Base-by-base conservation (phyloP, 2,888 invertebrate genomes). In the Parnassius glacialis region DNA sequence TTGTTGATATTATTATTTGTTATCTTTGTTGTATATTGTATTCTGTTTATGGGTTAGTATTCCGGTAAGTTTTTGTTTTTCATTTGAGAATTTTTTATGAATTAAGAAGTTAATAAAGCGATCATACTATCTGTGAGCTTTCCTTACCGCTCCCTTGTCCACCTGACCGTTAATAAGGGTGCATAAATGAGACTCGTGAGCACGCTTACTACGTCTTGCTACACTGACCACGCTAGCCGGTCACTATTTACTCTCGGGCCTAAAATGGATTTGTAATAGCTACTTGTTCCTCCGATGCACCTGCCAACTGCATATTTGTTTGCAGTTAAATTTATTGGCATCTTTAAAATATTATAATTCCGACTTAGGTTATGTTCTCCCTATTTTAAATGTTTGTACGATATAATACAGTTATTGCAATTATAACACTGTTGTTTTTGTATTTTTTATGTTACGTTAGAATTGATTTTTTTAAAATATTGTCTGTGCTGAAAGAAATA, bases 241-340 rank as follows among this genome's bases (percentile, higher is more conserved):
- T 80, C 74, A 84, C 84, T 85, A 84, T 84, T 84, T 85, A 83
- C 81, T 85, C 81, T 72, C 81, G 77, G 76, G 79, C 89, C 90
- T 89, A 89, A 90, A 90, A 90, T 89, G 90, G 89, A 82, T 81
- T 86, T 85, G 83, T 87, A 88, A 90, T 89, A 80, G 87, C 81
- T 81, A 86, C 89, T 88, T 79, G 90, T 88, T 89, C 76, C 78
- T 76, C 74, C 82, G 78, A 82, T 89, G 86, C 90, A 90, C 90
- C 90, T 89, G 89, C 87, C 79, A 67, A 73, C 74, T 75, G 85
- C 84, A 79, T 83, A 84, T 85, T 84, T 79, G 84, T 82, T 80
- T 74, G 76, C 78, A 73, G 77, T 79, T 72, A 73, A 72, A 80
- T 84, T 82, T 85, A 87, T 85, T 78, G 74, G 78, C 71, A 74